Base-by-base conservation (phyloP, 2,888 invertebrate genomes). In the Chymomyza caudatula region DNA sequence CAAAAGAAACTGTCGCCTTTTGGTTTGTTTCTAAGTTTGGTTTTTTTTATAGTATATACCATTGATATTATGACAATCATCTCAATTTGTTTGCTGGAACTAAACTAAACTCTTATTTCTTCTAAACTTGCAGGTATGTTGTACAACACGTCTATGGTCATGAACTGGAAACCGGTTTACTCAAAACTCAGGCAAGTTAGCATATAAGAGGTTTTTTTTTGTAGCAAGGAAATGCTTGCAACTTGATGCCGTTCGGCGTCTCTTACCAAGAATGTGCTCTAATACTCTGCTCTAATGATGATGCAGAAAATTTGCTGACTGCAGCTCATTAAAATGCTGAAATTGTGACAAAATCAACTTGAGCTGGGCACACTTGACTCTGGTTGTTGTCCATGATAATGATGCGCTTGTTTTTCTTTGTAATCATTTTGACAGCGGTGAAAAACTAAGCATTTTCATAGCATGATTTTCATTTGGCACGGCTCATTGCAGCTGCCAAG, bases 11-110 rank as follows among this genome's bases (percentile, higher is more conserved):
- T 47, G 2, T 3, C 15, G 44, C 44, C 51, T 8, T 22, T 51
- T 47, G n/a, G 19, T 47, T 17, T 47, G 20, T 56, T 49, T 29
- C 23, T 17, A 47, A 49, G 43, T 11, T 25, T 20, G 8, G 59
- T 29, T 17, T n/a, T 47, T 60, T 56, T 44, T 49, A 59, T 65
- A 56, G 42, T 52, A 54, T 54, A 61, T 49, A 65, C 63, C 60
- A 23, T 76, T 51, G 71, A 86, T 87, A 84, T 87, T 86, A 85
- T 87, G 85, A 87, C 87, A 85, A 87, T 87, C 79, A 87, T 84
- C 86, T 86, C 84, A 77, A 84, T 84, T 84, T 85, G 75, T 70
- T 54, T 54, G 68, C 71, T 66, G 81, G 82, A 82, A 84, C 77
- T 82, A 77, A 20, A 77, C 78, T 84, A 71, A 73, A 67, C 72